phyloP scores from a whole-genome alignment of 2,888 invertebrate species.

The Deilephila elpenor region DNA sequence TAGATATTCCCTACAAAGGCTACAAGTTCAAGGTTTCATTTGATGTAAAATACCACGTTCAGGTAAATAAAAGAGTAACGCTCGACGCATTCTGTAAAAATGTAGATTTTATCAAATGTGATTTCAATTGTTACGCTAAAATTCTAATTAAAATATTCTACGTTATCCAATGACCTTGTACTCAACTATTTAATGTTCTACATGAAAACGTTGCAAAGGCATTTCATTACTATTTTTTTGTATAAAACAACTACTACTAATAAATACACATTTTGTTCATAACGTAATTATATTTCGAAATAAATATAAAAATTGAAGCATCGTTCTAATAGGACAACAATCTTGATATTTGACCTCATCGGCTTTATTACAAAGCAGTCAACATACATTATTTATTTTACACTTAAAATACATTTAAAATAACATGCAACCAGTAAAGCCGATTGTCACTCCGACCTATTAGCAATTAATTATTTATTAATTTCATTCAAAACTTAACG shows the following conservation, averaged over 20 bases:
- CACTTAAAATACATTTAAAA: too few relatives aligned
- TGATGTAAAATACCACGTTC: too few relatives aligned
- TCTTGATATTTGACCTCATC: not conserved
- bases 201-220: not conserved
- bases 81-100: too few relatives aligned
- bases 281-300: not conserved
- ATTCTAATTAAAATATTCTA: conserved; percentile 1
- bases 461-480: too few relatives aligned
- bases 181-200: not conserved
- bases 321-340: too few relatives aligned
- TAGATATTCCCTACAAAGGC: too few relatives aligned
- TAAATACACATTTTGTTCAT: not conserved
- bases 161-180: not conserved
- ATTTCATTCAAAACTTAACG: too few relatives aligned
- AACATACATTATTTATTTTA: not conserved
- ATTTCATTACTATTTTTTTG: not conserved
- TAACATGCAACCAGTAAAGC: too few relatives aligned
- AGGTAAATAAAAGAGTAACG: too few relatives aligned
- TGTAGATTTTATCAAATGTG: not conserved
- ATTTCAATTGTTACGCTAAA: not conserved
- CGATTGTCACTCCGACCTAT: too few relatives aligned
- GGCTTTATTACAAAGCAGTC: not conserved
- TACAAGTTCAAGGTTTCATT: too few relatives aligned
- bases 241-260: not conserved
- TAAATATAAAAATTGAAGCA: not conserved